Percentiles rank a stretch among this genome's conserved stretches.
Evolutionary conservation across 2,797 vertebrate species (phyloP).

Genomic region (Sebastes dallii): DNA sequence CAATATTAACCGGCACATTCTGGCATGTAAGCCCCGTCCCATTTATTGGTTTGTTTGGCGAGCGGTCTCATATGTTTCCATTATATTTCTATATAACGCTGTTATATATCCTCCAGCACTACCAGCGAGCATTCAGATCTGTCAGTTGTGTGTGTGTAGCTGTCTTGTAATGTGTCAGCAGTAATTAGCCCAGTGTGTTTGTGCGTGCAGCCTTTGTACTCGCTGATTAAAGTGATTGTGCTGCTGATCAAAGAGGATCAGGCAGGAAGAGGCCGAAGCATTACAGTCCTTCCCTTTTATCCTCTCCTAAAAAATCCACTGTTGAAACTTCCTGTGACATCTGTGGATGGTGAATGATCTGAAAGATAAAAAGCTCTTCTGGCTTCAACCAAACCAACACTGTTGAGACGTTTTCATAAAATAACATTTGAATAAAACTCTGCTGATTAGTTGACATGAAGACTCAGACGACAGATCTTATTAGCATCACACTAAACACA

Average conservation of each 20-base stretch:
- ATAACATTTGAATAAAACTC: neutral
- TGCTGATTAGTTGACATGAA: neutral
- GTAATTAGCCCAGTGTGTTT: slow-evolving; percentile 15
- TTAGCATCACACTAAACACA: neutral
- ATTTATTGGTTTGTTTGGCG: neutral
- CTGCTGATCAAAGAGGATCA: slow-evolving; percentile 49
- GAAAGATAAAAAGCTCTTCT: neutral
- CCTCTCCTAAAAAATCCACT: slow-evolving; percentile 22
- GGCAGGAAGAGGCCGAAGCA: slow-evolving; percentile 25
- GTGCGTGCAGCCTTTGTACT: slow-evolving; percentile 41
- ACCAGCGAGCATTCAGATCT: neutral
- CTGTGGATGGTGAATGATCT: neutral
- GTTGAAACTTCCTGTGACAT: slow-evolving; percentile 18
- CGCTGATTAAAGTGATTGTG: slow-evolving; percentile 33
- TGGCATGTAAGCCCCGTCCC: neutral
- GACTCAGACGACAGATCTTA: neutral
- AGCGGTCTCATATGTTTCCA: neutral
- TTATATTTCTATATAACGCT: neutral
- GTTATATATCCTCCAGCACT: neutral
- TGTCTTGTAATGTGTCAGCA: slow-evolving; percentile 29
- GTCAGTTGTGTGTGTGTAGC: neutral
- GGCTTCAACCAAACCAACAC: neutral
- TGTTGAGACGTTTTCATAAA: neutral
- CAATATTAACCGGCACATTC: neutral
- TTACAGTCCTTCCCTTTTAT: slow-evolving; percentile 11